Evolutionary conservation across 1,140 invertebrate genomes (phyloP), one percentile per base, ranked within the genome.

Genomic region (Teleopsis dalmanni): DNA sequence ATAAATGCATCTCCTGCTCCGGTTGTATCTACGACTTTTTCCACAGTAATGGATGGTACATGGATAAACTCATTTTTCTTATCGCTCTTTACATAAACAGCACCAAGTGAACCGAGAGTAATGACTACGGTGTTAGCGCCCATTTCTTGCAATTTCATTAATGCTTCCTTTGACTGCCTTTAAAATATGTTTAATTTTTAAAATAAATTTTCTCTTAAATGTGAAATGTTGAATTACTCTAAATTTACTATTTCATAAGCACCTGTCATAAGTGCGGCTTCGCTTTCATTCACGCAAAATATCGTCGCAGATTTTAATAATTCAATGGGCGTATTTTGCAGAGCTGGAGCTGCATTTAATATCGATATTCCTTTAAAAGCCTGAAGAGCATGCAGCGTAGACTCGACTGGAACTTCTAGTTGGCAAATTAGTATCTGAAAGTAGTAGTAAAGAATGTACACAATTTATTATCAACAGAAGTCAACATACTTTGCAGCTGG

Each of bases 1-100:
- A 95, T 78, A 75, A 96, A 96, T 21, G 88, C 84, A 75, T 97
- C 93, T 4, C 94, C 93, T 47, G 92, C 92, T 25, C 91, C 91
- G 3, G 91, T 92, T n/a, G 88, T 90, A 71, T 97, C 94, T 1
- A 95, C 76, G 50, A 89, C 80, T 40, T 75, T 75, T 5, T 55
- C 46, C 16, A 92, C 84, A 62, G 73, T 67, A 13, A 77, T 72
- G 36, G 80, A 76, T 7, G 74, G 53, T 38, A 91, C 74, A 60
- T 84, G 78, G 19, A 55, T 36, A 26, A 27, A 61, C 1, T 21
- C 40, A 73, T 60, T 55, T 70, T 65, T 33, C 59, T 78, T 54
- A 13, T 75, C 58, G 50, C 72, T 72, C 14, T 73, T 68, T 11
- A 77, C 76, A 65, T 81, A 84, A 3, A 88, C 73, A 11, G 85